Evolutionary conservation across 2,888 invertebrate genomes (phyloP).

Genomic region (Acheta domesticus): DNA sequence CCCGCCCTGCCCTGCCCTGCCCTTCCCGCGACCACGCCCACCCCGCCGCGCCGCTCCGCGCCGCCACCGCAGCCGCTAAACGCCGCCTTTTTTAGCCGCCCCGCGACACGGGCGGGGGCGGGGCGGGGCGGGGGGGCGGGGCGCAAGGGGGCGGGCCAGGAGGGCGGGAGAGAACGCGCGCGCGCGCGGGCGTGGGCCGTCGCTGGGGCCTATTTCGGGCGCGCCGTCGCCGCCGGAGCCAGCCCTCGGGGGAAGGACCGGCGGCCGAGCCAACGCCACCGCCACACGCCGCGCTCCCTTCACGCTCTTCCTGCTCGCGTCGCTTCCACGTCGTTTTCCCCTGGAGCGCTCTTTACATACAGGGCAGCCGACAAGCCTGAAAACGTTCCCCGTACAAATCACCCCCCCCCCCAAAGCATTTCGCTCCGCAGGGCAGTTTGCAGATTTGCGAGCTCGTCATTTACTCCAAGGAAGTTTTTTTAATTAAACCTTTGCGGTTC

Average conservation of each 20-base stretch:
- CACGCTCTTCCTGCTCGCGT: too few relatives aligned
- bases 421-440: too few relatives aligned
- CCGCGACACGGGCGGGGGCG: not conserved
- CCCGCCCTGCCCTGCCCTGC: too few relatives aligned
- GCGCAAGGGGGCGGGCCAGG: conserved; percentile 19
- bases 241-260: not conserved
- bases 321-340: too few relatives aligned
- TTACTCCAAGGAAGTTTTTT: too few relatives aligned
- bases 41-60: not conserved
- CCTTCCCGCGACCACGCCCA: not conserved
- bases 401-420: too few relatives aligned
- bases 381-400: too few relatives aligned
- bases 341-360: too few relatives aligned
- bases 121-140: not conserved
- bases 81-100: not conserved
- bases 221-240: not conserved
- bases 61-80: conserved; percentile 18
- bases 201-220: conserved; percentile 25
- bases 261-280: not conserved
- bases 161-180: not conserved
- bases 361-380: too few relatives aligned
- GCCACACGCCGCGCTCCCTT: too few relatives aligned
- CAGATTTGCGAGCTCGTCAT: too few relatives aligned
- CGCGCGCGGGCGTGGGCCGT: conserved; percentile 25
- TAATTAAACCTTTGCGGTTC: too few relatives aligned